Conservation (phyloP, 2,888 invertebrate genomes). For the Leucania comma region DNA sequence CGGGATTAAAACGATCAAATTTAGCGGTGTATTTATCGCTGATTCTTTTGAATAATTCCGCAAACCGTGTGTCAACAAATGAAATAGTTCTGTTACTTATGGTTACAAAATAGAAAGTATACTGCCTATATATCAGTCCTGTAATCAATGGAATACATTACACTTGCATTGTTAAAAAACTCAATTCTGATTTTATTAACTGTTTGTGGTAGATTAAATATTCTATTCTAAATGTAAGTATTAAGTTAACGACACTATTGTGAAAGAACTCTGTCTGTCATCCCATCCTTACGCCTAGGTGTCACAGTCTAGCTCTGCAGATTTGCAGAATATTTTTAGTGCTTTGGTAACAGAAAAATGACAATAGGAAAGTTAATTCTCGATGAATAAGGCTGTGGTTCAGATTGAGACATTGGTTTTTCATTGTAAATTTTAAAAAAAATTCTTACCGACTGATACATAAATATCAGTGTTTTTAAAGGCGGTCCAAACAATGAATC, state of each 20-base stretch:
- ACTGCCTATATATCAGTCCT: not conserved
- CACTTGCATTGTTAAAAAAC: not conserved
- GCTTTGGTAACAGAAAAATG: not conserved
- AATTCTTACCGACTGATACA: no score
- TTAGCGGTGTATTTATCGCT: no score
- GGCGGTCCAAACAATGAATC: no score
- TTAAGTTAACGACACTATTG: constrained; percentile 35
- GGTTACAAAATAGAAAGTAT: not conserved
- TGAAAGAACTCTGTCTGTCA: constrained; percentile 14
- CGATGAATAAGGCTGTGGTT: not conserved
- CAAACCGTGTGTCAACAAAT: no score
- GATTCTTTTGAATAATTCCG: no score
- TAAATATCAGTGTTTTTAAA: no score
- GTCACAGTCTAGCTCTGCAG: constrained; percentile 9
- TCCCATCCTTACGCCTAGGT: constrained; percentile 14
- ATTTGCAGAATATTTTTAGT: not conserved
- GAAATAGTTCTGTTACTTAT: not conserved
- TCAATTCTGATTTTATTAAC: constrained; percentile 1
- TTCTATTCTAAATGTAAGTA: constrained; percentile 6
- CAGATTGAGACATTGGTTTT: not conserved
- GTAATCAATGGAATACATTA: not conserved
- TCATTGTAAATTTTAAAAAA: no score
- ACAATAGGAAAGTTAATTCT: not conserved
- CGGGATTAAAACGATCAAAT: no score
- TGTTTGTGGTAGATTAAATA: not conserved